These are phyloP conservation scores for Pachyseris speciosa DNA, from an alignment of 64 coral and sea anemone species.

Conservation along the genomic window DNA sequence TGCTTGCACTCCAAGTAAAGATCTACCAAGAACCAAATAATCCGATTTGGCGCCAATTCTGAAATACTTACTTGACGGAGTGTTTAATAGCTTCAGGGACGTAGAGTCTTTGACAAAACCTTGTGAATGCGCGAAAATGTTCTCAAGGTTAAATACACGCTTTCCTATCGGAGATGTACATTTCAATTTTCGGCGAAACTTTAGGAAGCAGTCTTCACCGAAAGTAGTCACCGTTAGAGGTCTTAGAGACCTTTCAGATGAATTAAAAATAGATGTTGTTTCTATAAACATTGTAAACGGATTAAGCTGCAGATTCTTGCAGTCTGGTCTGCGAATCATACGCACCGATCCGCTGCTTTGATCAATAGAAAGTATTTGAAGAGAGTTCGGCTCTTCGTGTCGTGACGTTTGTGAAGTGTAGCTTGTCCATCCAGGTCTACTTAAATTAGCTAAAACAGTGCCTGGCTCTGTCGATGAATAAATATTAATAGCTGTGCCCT, in stretches of 20 bases:
- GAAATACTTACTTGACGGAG: conserved; percentile 61
- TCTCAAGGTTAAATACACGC: conserved; percentile 31
- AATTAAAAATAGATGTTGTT: conserved; percentile 50
- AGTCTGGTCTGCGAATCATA: conserved; percentile 69
- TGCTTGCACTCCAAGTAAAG: conserved; percentile 55
- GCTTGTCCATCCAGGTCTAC: conserved; percentile 58
- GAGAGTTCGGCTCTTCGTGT: conserved; percentile 4
- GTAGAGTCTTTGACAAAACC: conserved; percentile 45
- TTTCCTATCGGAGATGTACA: conserved; percentile 29
- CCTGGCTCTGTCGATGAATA: conserved; percentile 66
- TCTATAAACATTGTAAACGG: conserved; percentile 67
- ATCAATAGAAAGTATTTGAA: conserved; percentile 76
- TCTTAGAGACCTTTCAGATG: conserved; percentile 3
- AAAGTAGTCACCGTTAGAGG: conserved; percentile 47
- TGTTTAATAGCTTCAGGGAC: conserved; percentile 56
- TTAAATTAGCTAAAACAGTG: conserved; percentile 73
- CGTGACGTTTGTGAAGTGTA: conserved; percentile 31
- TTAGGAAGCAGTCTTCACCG: conserved; percentile 70
- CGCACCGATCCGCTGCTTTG: conserved; percentile 60
- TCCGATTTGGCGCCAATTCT: conserved; percentile 69
- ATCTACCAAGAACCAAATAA: conserved; percentile 69
- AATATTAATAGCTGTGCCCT: conserved; percentile 71
- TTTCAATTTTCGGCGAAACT: conserved; percentile 61
- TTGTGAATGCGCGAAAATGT: conserved; percentile 36
- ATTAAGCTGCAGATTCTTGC: conserved; percentile 62